Percentiles rank a stretch among this genome's conserved stretches.
These are phyloP conservation scores for Echiichthys vipera DNA, from an alignment of 2,797 vertebrate genomes.

Conservation along the genomic window DNA sequence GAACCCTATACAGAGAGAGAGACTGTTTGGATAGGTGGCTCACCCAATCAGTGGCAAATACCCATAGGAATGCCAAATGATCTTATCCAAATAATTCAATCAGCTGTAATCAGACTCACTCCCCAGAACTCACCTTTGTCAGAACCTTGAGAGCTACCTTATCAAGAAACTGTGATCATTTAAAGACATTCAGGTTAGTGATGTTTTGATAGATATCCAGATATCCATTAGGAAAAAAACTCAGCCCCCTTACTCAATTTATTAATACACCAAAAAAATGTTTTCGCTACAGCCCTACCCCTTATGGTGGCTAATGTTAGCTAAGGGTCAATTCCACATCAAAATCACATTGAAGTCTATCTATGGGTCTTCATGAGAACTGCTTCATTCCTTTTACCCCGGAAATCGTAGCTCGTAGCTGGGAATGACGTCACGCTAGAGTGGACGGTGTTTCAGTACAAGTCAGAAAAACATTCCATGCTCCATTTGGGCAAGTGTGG, in stretches of 20 bases:
- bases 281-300: neutral
- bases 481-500: too few species aligned
- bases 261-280: neutral
- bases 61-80: slow-evolving; percentile 52
- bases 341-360: neutral
- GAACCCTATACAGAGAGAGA: slow-evolving; percentile 49
- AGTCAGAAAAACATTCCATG: too few species aligned
- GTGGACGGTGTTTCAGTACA: too few species aligned
- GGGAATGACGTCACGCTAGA: too few species aligned
- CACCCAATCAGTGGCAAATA: slow-evolving; percentile 60
- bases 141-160: neutral
- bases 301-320: neutral
- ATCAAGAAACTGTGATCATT: slow-evolving; percentile 22
- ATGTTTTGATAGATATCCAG: neutral
- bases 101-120: slow-evolving; percentile 46
- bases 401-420: too few species aligned
- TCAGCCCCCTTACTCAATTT: neutral
- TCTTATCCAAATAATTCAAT: slow-evolving; percentile 68
- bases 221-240: neutral
- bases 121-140: slow-evolving; percentile 21
- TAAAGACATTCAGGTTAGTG: neutral
- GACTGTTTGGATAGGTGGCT: slow-evolving; percentile 66
- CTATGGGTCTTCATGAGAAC: neutral
- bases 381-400: too few species aligned
- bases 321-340: neutral